Evolutionary conservation across 2,113 vertebrate species (phyloP).

Genomic region (Gymnorhina tibicen): DNA sequence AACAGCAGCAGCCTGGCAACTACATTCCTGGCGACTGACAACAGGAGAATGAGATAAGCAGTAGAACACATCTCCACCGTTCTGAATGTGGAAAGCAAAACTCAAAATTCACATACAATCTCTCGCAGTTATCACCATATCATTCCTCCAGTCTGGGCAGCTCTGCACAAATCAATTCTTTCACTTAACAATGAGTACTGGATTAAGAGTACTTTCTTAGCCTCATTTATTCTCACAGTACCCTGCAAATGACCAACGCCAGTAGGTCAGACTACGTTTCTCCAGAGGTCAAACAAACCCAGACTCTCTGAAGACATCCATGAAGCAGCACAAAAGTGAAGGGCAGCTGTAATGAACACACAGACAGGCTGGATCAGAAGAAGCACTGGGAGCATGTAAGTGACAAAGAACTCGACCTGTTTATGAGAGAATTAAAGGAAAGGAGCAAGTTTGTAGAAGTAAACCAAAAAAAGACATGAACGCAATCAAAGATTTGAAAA

Average conservation of each 20-base stretch:
- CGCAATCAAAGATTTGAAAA: background rate
- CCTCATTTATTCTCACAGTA: background rate
- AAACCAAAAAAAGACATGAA: background rate
- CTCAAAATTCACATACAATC: background rate
- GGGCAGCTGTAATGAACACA: background rate
- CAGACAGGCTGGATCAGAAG: background rate
- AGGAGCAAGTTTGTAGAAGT: background rate
- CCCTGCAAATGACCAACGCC: background rate
- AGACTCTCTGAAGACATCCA: background rate
- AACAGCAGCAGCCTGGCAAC: background rate
- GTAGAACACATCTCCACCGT: background rate
- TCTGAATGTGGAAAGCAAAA: background rate
- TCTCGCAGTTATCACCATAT: background rate
- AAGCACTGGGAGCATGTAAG: background rate
- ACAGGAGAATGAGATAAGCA: background rate
- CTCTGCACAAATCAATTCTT: background rate
- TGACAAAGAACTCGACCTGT: background rate
- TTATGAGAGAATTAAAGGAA: background rate
- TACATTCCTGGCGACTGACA: background rate
- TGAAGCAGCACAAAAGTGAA: background rate
- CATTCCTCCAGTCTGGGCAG: background rate
- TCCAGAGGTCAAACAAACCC: background rate
- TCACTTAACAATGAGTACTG: background rate
- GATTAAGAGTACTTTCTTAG: background rate
- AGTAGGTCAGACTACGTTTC: background rate